Percentiles rank a stretch among this genome's conserved stretches.
These are phyloP conservation scores for Hydrochoerus hydrochaeris DNA, from an alignment of 2,113 vertebrate genomes.

Conservation along the genomic window DNA sequence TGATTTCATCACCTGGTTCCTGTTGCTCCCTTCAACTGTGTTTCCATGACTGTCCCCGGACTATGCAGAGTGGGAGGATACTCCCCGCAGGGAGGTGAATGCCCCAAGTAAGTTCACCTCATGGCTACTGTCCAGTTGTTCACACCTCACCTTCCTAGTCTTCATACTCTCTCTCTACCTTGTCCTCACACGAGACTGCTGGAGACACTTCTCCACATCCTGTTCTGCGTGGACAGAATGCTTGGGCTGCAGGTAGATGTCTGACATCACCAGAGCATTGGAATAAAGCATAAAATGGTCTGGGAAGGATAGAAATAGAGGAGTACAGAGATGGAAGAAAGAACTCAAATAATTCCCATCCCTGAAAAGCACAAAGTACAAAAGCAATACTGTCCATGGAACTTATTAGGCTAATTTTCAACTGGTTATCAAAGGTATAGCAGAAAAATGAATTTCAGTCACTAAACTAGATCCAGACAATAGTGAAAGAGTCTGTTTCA, in stretches of 20 bases:
- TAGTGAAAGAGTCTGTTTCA: neutral
- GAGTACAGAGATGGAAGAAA: constrained; percentile 45
- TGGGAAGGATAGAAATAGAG: too few relatives aligned
- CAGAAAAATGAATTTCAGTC: constrained; percentile 57
- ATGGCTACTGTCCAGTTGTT: neutral
- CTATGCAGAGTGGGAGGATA: too few relatives aligned
- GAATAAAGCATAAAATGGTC: neutral
- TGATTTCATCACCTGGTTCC: neutral
- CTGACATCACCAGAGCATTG: neutral
- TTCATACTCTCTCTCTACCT: too few relatives aligned
- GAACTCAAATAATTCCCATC: constrained; percentile 87
- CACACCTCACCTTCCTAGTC: neutral
- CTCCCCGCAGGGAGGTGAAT: neutral
- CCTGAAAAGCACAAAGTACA: constrained; percentile 66
- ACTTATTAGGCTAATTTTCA: constrained; percentile 62
- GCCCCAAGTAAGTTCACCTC: neutral
- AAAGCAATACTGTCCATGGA: constrained; percentile 69
- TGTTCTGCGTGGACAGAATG: neutral
- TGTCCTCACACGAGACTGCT: neutral
- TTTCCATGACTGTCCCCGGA: neutral
- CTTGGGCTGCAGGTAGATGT: too few relatives aligned
- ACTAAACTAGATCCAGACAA: constrained; percentile 18
- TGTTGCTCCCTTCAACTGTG: neutral
- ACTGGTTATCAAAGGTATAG: constrained; percentile 44
- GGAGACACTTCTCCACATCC: neutral